phyloP scores from a whole-genome alignment of 2,797 vertebrate genomes.

The Gobio occitaniae region DNA sequence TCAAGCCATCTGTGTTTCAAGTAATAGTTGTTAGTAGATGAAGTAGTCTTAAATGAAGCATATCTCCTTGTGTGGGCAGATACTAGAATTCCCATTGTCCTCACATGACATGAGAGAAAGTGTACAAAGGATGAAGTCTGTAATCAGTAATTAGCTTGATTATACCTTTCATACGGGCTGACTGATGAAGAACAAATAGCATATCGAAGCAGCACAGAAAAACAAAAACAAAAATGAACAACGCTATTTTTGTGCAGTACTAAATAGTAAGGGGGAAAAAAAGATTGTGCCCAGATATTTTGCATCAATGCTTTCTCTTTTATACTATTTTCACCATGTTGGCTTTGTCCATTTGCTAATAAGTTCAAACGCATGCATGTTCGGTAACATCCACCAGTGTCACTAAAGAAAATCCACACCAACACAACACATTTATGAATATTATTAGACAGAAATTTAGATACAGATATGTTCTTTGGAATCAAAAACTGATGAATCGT shows the following conservation, averaged over 20 bases:
- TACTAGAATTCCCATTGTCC: constrained; percentile 35
- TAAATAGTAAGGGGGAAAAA: neutral
- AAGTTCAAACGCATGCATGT: neutral
- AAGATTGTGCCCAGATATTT: neutral
- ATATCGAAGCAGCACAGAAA: constrained; percentile 4
- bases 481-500: neutral
- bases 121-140: constrained; percentile 60
- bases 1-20: constrained; percentile 15
- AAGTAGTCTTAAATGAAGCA: constrained; percentile 7
- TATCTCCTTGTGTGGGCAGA: constrained; percentile 15
- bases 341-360: neutral
- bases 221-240: neutral
- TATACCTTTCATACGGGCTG: constrained; percentile 59
- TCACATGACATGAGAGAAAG: constrained; percentile 69
- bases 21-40: constrained; percentile 17
- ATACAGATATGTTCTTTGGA: neutral
- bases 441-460: neutral
- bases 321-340: neutral
- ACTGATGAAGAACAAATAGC: constrained; percentile 42
- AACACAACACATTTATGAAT: neutral
- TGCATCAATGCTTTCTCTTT: neutral
- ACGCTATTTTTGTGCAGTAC: neutral
- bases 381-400: neutral
- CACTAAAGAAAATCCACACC: neutral
- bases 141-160: constrained; percentile 77